Evolutionary conservation across 2,113 vertebrate genomes (phyloP), one percentile per base, ranked within the genome.

Genomic region (Aspiorhynchus laticeps): DNA sequence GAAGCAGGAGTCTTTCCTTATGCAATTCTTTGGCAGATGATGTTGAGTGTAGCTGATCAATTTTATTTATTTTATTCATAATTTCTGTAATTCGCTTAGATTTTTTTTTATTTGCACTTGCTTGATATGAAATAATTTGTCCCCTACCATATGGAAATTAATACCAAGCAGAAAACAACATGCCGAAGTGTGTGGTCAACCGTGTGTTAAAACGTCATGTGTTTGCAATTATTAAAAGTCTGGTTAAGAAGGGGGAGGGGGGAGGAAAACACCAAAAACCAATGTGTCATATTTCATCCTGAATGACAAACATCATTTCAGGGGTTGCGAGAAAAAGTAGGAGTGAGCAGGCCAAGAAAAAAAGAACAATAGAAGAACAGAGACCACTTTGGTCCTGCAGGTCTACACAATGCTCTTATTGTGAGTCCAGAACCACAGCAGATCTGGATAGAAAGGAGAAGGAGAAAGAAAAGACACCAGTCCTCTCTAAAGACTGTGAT

Each of bases 341-440:
- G 84, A 88, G 80, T 82, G 78, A 75, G 74, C 88, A 80, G 90
- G 76, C 85, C 56, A 81, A 87, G 86, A 87, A 86, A 85, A 90
- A 89, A 90, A 88, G 88, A 56, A 87, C 85, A 87, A 86, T 82
- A 61, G 74, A 17, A 38, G 85, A 87, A 89, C 75, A 88, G 82
- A 53, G 71, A 65, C 10, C 46, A 56, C 74, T 86, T 87, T 85
- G 89, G 87, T 87, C 86, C 88, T 88, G 78, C 86, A 65, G 85
- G 88, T 87, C 90, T 63, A 85, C 85, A 94, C 91, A 93, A 91
- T 88, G 87, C 67, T 88, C 51, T 75, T 86, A 92, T 93, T 94
- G 91, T 93, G 91, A 84, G 28, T 51, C 88, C 11, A 61, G 87
- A 84, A 81, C 41, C 74, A 56, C 80, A 41, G 85, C 69, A 85